Evolutionary conservation across 2,888 invertebrate species (phyloP).

Genomic region (Eupithecia subumbrata): DNA sequence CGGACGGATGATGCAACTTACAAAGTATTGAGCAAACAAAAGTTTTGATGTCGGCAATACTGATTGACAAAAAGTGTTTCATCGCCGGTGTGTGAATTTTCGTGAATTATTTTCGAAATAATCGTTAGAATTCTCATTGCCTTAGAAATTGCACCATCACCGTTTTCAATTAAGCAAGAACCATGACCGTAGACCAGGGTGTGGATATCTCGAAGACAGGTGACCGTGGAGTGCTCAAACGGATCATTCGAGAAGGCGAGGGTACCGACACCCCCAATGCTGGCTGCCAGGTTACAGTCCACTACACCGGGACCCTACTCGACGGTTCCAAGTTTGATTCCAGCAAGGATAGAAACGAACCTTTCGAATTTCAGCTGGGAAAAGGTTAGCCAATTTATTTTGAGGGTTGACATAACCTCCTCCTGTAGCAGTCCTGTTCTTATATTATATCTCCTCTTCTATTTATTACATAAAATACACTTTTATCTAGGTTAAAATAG

Average conservation of each 20-base stretch:
- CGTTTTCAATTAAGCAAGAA: not conserved
- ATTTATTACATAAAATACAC: not conserved
- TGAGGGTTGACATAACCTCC: constrained; percentile 9
- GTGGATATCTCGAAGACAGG: constrained; percentile 71
- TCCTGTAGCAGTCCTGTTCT: not conserved
- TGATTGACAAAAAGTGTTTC: not conserved
- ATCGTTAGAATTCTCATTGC: not conserved
- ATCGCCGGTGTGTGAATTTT: not conserved
- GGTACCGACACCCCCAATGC: constrained; percentile 88
- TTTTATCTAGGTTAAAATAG: not conserved
- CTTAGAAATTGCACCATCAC: not conserved
- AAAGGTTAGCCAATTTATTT: constrained; percentile 84
- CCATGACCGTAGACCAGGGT: constrained; percentile 74
- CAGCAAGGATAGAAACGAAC: constrained; percentile 91
- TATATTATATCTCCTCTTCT: not conserved
- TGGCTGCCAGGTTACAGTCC: constrained; percentile 89
- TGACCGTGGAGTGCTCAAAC: constrained; percentile 92
- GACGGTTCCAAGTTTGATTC: constrained; percentile 97
- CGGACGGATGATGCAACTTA: too few species aligned
- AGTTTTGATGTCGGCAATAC: not conserved
- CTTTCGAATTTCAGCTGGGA: constrained; percentile 94
- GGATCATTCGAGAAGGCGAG: constrained; percentile 88
- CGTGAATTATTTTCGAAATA: not conserved
- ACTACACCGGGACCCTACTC: constrained; percentile 94
- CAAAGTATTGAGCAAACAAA: not conserved